phyloP scores from a whole-genome alignment of 2,113 vertebrate genomes.

The Odobenus rosmarus region DNA sequence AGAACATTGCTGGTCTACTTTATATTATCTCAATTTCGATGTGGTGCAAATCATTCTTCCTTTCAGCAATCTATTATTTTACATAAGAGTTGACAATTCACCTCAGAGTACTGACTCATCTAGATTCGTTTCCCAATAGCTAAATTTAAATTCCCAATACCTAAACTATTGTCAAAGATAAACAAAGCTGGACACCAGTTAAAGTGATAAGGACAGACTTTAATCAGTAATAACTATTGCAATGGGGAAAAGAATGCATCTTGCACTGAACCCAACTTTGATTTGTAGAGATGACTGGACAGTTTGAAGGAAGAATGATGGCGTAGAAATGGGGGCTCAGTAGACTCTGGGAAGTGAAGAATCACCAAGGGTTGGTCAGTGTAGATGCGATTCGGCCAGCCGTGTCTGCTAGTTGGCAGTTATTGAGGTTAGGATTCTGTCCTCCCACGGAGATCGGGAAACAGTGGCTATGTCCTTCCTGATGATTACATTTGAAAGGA shows the following conservation, averaged over 20 bases:
- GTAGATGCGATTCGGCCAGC: too few relatives aligned
- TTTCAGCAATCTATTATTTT: neutral
- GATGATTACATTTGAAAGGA: neutral
- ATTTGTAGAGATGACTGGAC: neutral
- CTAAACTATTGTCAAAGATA: neutral
- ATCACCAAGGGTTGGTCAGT: neutral
- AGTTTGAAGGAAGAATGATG: neutral
- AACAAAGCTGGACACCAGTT: neutral
- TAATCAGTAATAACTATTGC: neutral
- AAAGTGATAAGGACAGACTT: neutral
- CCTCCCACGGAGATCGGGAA: neutral
- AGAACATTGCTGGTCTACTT: neutral
- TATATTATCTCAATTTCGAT: neutral
- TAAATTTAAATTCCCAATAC: neutral
- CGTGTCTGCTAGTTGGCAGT: neutral
- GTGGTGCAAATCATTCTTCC: neutral
- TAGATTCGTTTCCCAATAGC: neutral
- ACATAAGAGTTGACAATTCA: neutral
- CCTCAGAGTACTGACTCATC: neutral
- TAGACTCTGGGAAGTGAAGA: neutral
- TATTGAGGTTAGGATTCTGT: neutral
- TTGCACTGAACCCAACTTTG: neutral
- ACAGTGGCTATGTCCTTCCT: neutral
- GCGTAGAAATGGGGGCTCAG: fast-evolving
- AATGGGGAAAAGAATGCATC: neutral